These are phyloP conservation scores for Drosophila mayri DNA, from an alignment of 1,140 invertebrate species.

Conservation along the genomic window DNA sequence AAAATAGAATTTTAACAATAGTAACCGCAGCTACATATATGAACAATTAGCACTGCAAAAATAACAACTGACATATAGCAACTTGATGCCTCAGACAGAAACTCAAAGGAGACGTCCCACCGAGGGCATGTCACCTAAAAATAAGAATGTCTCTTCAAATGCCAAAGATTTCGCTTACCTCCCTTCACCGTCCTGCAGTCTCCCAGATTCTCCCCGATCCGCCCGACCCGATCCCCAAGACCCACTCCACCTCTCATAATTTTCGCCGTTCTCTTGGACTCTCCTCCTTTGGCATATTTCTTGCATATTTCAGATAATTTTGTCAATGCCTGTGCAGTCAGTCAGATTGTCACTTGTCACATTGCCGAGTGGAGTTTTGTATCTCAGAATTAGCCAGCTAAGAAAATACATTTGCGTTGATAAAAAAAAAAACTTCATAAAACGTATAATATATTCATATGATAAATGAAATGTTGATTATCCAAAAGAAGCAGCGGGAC, in stretches of 20 bases:
- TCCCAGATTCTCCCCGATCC: constrained; percentile 18
- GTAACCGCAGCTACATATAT: constrained; percentile 3
- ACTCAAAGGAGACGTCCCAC: constrained; percentile 69
- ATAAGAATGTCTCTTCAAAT: constrained; percentile 83
- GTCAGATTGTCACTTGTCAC: constrained; percentile 84
- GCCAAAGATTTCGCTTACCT: constrained; percentile 70
- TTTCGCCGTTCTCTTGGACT: constrained; percentile 40
- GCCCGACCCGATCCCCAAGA: constrained; percentile 9
- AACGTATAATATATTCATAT: constrained; percentile 45
- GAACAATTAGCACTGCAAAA: constrained; percentile 29
- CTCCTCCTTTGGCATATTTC: constrained; percentile 66
- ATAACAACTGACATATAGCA: constrained; percentile 13
- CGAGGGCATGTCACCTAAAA: constrained; percentile 84
- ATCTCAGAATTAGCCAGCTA: constrained; percentile 79
- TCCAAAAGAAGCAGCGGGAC: constrained; percentile 10
- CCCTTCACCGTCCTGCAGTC: constrained; percentile 17
- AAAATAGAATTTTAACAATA: constrained; percentile 1
- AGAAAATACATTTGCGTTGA: constrained; percentile 57
- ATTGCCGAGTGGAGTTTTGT: constrained; percentile 62
- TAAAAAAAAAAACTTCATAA: constrained; percentile 46
- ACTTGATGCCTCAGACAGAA: constrained; percentile 52
- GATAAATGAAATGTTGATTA: constrained; percentile 43
- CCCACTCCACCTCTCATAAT: constrained; percentile 33
- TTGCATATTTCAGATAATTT: constrained; percentile 85
- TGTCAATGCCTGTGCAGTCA: constrained; percentile 85